Conservation (phyloP, 2,888 invertebrate genomes). For the Lasiommata megera region DNA sequence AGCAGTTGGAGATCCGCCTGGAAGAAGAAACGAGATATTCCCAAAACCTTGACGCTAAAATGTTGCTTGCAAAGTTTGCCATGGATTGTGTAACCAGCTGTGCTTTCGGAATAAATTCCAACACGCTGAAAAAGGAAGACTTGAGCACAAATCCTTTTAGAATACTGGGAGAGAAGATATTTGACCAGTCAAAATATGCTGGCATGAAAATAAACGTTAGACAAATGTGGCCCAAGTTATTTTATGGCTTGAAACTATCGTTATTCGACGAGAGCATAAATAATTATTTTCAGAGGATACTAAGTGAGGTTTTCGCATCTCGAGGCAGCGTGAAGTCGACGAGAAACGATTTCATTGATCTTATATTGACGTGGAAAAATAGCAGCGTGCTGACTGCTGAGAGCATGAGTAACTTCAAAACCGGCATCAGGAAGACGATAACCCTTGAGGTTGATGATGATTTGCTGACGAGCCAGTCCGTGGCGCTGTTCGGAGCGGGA, state of each 20-base stretch:
- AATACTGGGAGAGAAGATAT: conserved; percentile 43
- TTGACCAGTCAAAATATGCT: conserved; percentile 39
- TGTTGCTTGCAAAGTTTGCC: conserved; percentile 46
- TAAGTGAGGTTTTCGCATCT: conserved; percentile 43
- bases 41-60: conserved; percentile 41
- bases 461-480: conserved; percentile 74
- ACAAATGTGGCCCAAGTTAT: conserved; percentile 53
- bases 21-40: conserved; percentile 34
- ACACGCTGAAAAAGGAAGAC: conserved; percentile 39
- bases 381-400: conserved; percentile 47
- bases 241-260: conserved; percentile 49
- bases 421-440: conserved; percentile 36
- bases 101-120: conserved; percentile 54
- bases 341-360: conserved; percentile 55
- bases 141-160: conserved; percentile 49
- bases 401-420: conserved; percentile 41
- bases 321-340: conserved; percentile 43
- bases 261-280: conserved; percentile 40
- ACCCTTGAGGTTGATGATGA: conserved; percentile 54
- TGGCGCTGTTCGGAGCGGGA: conserved; percentile 67
- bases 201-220: conserved; percentile 42
- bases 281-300: conserved; percentile 43
- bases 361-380: conserved; percentile 46
- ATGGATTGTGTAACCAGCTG: conserved; percentile 57
- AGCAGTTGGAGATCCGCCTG: conserved; percentile 48